These are phyloP conservation scores for Yponomeuta cagnagella DNA, from an alignment of 2,888 invertebrate genomes.

Conservation along the genomic window DNA sequence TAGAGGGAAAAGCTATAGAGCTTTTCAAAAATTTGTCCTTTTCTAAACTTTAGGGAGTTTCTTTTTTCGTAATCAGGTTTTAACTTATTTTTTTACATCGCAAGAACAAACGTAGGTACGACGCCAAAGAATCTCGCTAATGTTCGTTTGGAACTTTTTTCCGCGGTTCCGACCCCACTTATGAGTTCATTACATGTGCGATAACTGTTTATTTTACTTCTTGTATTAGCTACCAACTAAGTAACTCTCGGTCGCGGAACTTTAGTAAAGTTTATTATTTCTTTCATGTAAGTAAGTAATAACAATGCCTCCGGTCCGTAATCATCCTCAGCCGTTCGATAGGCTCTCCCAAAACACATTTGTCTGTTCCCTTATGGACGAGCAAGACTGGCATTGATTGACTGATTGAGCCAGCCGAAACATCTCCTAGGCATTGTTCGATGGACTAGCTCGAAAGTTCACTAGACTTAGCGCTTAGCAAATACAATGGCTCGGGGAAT, in stretches of 20 bases:
- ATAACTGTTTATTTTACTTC: not conserved
- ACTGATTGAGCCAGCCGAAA: constrained; percentile 2
- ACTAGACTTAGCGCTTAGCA: not conserved
- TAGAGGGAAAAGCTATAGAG: too few species aligned
- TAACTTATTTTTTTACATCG: not conserved
- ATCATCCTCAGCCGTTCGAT: not conserved
- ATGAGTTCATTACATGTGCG: not conserved
- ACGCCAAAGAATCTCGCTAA: not conserved
- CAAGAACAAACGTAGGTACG: not conserved
- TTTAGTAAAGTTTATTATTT: not conserved
- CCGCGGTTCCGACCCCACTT: not conserved
- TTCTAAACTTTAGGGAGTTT: too few species aligned
- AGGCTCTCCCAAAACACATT: not conserved
- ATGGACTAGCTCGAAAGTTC: not conserved
- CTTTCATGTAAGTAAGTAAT: not conserved
- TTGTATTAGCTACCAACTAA: not conserved
- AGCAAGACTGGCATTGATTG: not conserved
- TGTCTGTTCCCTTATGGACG: not conserved
- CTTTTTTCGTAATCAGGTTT: not conserved
- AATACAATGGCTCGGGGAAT: not conserved
- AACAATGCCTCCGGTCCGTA: not conserved
- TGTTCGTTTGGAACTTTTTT: not conserved
- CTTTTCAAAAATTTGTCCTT: too few species aligned
- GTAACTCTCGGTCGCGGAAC: not conserved
- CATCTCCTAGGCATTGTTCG: not conserved